Conservation (phyloP, 2,113 vertebrate genomes). For the Columbina picui region DNA sequence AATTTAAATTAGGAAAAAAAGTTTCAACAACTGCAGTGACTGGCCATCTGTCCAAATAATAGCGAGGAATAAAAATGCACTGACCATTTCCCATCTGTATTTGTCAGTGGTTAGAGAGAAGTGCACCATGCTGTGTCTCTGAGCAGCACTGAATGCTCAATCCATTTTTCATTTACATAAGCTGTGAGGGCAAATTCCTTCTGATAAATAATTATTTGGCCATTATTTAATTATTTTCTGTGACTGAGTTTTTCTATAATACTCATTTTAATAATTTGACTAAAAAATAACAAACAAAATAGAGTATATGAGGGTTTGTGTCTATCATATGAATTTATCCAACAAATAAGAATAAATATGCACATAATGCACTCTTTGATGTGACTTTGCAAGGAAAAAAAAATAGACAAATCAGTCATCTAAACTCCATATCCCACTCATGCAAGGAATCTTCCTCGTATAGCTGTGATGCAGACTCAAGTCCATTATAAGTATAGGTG, state of each 20-base stretch:
- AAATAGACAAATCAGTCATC: neutral
- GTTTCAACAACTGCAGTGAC: neutral
- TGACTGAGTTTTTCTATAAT: neutral
- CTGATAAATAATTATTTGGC: conserved; percentile 22
- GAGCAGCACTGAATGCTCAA: neutral
- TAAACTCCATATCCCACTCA: neutral
- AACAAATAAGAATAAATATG: neutral
- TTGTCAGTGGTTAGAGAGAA: conserved; percentile 23
- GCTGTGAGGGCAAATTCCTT: neutral
- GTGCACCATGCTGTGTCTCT: neutral
- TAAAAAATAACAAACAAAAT: neutral
- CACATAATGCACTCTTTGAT: neutral
- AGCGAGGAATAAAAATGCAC: conserved; percentile 8
- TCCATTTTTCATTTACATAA: conserved; percentile 29
- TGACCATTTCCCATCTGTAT: conserved; percentile 41
- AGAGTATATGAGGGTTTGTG: neutral
- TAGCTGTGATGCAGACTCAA: neutral
- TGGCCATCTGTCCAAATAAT: conserved; percentile 59
- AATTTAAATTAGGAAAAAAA: conserved; percentile 25
- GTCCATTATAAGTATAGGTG: neutral
- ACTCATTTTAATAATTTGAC: neutral
- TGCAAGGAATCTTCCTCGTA: neutral
- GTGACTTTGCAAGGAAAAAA: neutral
- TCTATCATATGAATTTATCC: neutral
- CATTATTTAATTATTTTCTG: neutral